Conservation (phyloP, 1,140 invertebrate genomes). For the Physella acuta region DNA sequence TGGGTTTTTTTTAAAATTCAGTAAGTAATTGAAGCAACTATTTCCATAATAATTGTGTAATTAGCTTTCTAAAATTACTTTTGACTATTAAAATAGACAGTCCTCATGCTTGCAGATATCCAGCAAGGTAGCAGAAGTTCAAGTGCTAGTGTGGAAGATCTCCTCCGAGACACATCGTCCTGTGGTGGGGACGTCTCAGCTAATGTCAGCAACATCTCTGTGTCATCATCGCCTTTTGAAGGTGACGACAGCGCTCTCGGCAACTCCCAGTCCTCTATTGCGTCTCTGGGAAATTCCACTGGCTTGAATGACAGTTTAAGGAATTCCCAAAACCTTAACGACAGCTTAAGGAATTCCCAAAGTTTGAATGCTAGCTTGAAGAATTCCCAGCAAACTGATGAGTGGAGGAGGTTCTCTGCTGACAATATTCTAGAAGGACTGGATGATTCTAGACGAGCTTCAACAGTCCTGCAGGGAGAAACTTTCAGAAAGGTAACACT, state of each 20-base stretch:
- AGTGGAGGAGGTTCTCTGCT: not conserved
- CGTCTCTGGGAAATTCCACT: not conserved
- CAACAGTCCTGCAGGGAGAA: constrained; percentile 29
- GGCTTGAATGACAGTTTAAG: not conserved
- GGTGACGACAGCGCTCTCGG: constrained; percentile 18
- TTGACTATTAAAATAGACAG: too few relatives aligned
- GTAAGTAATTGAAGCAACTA: too few relatives aligned
- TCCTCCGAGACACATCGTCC: constrained; percentile 22
- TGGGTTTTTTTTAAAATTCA: too few relatives aligned
- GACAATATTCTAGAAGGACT: constrained; percentile 5
- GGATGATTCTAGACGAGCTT: constrained; percentile 24
- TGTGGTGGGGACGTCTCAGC: constrained; percentile 35
- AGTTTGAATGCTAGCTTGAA: not conserved
- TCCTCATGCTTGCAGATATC: constrained; percentile 7
- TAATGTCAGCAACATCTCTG: constrained; percentile 39
- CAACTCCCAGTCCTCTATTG: constrained; percentile 9
- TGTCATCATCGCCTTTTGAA: constrained; percentile 14
- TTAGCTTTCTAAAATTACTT: too few relatives aligned
- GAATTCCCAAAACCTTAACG: not conserved
- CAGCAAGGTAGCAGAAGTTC: constrained; percentile 45
- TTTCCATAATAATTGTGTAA: too few relatives aligned
- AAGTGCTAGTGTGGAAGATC: constrained; percentile 53
- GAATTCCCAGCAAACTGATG: not conserved
- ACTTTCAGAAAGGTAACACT: constrained; percentile 16
- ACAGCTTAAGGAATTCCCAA: too few relatives aligned